phyloP scores from a whole-genome alignment of 2,797 vertebrate species.

The Melanotaenia maccullochi region DNA sequence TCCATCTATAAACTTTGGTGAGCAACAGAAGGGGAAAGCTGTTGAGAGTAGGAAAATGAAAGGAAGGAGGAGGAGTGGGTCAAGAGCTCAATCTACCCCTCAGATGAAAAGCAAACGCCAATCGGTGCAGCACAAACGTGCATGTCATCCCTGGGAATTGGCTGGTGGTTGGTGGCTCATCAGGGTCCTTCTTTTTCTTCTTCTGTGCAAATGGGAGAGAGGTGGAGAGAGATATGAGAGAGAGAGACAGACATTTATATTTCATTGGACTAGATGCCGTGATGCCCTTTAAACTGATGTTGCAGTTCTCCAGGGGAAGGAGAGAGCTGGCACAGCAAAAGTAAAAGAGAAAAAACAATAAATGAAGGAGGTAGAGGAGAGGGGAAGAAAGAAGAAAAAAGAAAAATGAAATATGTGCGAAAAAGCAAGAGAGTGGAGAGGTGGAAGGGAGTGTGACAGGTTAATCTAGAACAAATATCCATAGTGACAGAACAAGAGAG shows the following conservation, averaged over 20 bases:
- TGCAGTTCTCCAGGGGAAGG: conserved; percentile 40
- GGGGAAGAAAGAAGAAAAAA: conserved; percentile 1
- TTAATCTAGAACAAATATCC: conserved; percentile 79
- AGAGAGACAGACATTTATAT: conserved; percentile 73
- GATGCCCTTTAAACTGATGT: conserved; percentile 70
- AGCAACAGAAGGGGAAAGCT: conserved; percentile 29
- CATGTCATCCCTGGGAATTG: conserved; percentile 76
- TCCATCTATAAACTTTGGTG: conserved; percentile 29
- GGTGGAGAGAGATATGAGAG: conserved; percentile 32
- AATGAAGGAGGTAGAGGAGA: neutral
- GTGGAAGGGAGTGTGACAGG: conserved; percentile 51
- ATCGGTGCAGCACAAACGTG: conserved; percentile 75
- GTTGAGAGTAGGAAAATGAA: conserved; percentile 11
- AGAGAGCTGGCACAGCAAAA: conserved; percentile 17
- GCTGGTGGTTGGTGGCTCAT: conserved; percentile 62
- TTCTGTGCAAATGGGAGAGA: conserved; percentile 72
- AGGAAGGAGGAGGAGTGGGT: conserved; percentile 44
- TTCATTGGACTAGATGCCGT: conserved; percentile 63
- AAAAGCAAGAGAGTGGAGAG: conserved; percentile 17
- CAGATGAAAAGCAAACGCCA: conserved; percentile 84
- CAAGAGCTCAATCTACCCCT: conserved; percentile 77
- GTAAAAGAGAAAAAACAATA: conserved; percentile 26
- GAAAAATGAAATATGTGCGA: conserved; percentile 31
- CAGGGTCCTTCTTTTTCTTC: conserved; percentile 51
- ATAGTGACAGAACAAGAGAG: conserved; percentile 72